Evolutionary conservation across 2,113 vertebrate genomes (phyloP).

Genomic region (Dromiciops gliroides): DNA sequence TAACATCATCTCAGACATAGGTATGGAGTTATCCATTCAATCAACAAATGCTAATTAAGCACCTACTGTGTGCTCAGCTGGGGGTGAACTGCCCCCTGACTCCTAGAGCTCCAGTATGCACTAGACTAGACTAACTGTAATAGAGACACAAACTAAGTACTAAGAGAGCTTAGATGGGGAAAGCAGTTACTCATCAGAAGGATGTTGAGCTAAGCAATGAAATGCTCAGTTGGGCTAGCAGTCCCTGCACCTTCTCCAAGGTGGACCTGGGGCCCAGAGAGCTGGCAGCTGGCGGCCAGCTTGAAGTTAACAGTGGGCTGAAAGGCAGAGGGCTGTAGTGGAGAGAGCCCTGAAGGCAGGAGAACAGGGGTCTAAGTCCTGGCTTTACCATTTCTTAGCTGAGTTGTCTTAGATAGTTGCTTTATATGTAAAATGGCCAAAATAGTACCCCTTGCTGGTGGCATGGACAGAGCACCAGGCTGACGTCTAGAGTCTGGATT

Average conservation of each 20-base stretch:
- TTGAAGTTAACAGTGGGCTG: neutral
- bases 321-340: neutral
- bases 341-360: neutral
- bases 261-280: conserved; percentile 16
- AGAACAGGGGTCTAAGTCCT: neutral
- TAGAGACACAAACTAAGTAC: neutral
- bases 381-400: neutral
- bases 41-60: neutral
- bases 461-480: neutral
- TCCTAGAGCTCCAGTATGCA: neutral
- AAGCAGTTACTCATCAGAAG: too few relatives aligned
- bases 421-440: neutral
- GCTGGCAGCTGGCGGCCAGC: conserved; percentile 33
- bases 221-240: conserved; percentile 41
- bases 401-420: neutral
- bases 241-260: neutral
- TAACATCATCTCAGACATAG: conserved; percentile 66
- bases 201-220: conserved; percentile 32
- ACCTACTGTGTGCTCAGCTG: neutral
- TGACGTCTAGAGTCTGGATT: neutral
- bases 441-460: neutral
- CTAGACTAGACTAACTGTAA: neutral
- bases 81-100: neutral
- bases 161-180: neutral
- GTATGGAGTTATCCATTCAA: neutral